These are phyloP conservation scores for Drosophila birchii DNA, from an alignment of 2,888 invertebrate genomes.

Conservation along the genomic window DNA sequence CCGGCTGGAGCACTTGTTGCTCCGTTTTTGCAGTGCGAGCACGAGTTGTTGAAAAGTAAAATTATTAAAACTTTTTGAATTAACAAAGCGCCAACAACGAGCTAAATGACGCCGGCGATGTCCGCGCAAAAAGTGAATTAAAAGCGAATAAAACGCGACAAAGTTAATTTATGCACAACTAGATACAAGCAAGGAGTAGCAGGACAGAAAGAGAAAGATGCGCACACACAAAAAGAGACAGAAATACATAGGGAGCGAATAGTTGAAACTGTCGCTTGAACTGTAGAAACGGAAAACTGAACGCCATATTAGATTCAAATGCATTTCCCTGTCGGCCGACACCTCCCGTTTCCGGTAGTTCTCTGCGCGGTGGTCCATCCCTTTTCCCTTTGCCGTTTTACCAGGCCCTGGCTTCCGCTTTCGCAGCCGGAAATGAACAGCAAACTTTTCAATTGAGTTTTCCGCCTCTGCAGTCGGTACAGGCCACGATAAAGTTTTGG, in stretches of 20 bases:
- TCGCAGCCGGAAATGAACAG: slow-evolving; percentile 68
- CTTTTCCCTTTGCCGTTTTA: background rate
- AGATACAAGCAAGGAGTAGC: slow-evolving; percentile 34
- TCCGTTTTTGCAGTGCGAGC: slow-evolving; percentile 22
- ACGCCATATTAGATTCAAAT: slow-evolving; percentile 77
- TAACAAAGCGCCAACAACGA: slow-evolving; percentile 61
- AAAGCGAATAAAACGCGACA: slow-evolving; percentile 66
- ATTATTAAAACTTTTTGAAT: slow-evolving; percentile 74
- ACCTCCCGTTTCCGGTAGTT: slow-evolving; percentile 62
- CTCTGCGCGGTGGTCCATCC: slow-evolving; percentile 4
- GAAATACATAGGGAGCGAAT: slow-evolving; percentile 32
- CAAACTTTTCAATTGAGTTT: slow-evolving; percentile 81
- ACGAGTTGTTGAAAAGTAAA: slow-evolving; percentile 61
- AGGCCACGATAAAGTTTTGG: slow-evolving; percentile 59
- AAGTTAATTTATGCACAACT: slow-evolving; percentile 73
- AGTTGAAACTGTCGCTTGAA: slow-evolving; percentile 52
- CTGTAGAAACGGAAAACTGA: slow-evolving; percentile 65
- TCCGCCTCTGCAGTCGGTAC: slow-evolving; percentile 57
- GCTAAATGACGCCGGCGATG: slow-evolving; percentile 59
- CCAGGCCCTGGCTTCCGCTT: slow-evolving; percentile 15
- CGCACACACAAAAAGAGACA: background rate
- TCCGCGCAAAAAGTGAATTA: slow-evolving; percentile 57
- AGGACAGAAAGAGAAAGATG: background rate
- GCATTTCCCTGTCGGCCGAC: slow-evolving; percentile 70
- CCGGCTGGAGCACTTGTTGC: slow-evolving; percentile 57